A percentile compares a stretch with the other conserved stretches of the same genome.
Evolutionary conservation across 2,113 vertebrate species (phyloP).

Genomic region (Gasterosteus nipponicus): DNA sequence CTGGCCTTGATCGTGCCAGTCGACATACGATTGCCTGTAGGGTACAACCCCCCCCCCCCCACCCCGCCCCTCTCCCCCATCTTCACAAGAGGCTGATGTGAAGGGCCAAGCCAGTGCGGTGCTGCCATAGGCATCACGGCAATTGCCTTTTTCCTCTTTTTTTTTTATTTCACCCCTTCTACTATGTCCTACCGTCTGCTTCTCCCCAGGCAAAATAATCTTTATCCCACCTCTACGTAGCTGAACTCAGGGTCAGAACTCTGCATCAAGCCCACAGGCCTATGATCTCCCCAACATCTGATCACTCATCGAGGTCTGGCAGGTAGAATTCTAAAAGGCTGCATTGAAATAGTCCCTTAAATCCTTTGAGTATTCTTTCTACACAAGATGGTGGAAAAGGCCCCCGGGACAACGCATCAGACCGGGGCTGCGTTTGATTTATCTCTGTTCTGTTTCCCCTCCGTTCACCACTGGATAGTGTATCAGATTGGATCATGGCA

Average conservation of each 20-base stretch:
- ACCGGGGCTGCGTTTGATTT: slow-evolving; percentile 43
- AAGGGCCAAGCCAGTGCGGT: slow-evolving; percentile 36
- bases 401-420: slow-evolving; percentile 32
- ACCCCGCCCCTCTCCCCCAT: not conserved
- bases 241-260: slow-evolving; percentile 63
- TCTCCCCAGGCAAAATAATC: slow-evolving; percentile 55
- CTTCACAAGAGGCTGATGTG: slow-evolving; percentile 59
- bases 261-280: slow-evolving; percentile 38
- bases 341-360: slow-evolving; percentile 54
- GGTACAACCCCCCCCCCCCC: slow-evolving; percentile 5
- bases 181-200: slow-evolving; percentile 31
- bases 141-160: slow-evolving; percentile 33
- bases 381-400: slow-evolving; percentile 21
- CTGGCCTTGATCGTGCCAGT: slow-evolving; percentile 42
- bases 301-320: slow-evolving; percentile 69
- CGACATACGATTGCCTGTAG: slow-evolving; percentile 53
- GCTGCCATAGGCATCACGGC: slow-evolving; percentile 60
- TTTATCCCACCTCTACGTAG: slow-evolving; percentile 57
- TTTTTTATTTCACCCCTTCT: slow-evolving; percentile 39
- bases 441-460: not conserved
- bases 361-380: slow-evolving; percentile 13
- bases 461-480: not conserved
- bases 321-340: slow-evolving; percentile 26
- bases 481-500: not conserved
- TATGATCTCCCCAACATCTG: slow-evolving; percentile 65